Percentiles rank a stretch among this genome's conserved stretches.
These are phyloP conservation scores for Radopholus similis DNA, from an alignment of 1,140 invertebrate species.

Conservation along the genomic window DNA sequence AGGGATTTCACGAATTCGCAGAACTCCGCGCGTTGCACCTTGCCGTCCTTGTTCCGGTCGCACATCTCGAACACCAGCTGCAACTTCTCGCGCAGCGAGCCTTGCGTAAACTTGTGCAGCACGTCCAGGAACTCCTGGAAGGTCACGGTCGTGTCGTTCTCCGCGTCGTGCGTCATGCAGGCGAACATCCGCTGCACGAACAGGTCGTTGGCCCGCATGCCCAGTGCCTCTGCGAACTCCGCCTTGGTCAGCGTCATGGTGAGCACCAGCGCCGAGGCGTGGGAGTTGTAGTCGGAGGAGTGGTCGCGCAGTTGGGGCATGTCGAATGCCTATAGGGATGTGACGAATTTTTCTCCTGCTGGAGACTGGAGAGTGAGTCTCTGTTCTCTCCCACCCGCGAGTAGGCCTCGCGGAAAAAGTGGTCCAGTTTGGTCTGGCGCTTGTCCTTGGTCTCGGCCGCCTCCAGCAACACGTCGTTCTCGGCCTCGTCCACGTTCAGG, in stretches of 20 bases:
- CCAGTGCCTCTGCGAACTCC: slow-evolving; percentile 92
- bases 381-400: slow-evolving; percentile 63
- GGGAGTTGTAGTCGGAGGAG: slow-evolving; percentile 29
- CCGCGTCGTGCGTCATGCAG: slow-evolving; percentile 80
- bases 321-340: slow-evolving; percentile 48
- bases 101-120: slow-evolving; percentile 61
- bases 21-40: slow-evolving; percentile 87
- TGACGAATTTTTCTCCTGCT: background rate
- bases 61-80: slow-evolving; percentile 98
- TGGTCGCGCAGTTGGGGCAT: slow-evolving; percentile 39
- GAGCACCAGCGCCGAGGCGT: slow-evolving; percentile 41
- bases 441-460: slow-evolving; percentile 92
- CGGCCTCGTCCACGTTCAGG: slow-evolving; percentile 58
- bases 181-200: slow-evolving; percentile 99
- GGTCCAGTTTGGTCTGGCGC: slow-evolving; percentile 84
- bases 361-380: background rate
- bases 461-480: slow-evolving; percentile 79
- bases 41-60: slow-evolving; percentile 88
- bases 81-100: slow-evolving; percentile 90
- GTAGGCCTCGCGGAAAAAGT: slow-evolving; percentile 97
- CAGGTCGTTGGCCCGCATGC: slow-evolving; percentile 89
- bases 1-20: slow-evolving; percentile 72
- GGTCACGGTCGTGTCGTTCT: slow-evolving; percentile 63
- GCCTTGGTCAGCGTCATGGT: slow-evolving; percentile 72
- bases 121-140: slow-evolving; percentile 97